Evolutionary conservation across 2,113 vertebrate species (phyloP).

Genomic region (Albula goreensis): DNA sequence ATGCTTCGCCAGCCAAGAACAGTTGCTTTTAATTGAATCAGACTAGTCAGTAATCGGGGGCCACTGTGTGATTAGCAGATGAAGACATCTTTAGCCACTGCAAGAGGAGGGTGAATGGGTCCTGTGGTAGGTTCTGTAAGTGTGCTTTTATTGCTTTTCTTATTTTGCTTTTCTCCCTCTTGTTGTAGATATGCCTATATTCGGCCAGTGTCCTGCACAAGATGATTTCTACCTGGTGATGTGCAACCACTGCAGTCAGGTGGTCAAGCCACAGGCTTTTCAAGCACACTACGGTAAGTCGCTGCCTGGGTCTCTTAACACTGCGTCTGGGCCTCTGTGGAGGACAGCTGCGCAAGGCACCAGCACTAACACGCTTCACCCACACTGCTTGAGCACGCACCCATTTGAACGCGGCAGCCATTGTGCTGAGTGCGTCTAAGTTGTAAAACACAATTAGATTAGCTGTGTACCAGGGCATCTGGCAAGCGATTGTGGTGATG

Average conservation of each 20-base stretch:
- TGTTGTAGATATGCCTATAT: conserved; percentile 94
- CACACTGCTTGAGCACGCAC: background rate
- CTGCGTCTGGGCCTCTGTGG: background rate
- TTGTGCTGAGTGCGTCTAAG: background rate
- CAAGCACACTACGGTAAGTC: conserved; percentile 98
- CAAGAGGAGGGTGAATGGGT: background rate
- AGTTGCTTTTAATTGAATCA: background rate
- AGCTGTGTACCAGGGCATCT: background rate
- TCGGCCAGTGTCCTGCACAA: conserved; percentile 96
- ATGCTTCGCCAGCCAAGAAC: too few species aligned
- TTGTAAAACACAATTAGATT: background rate
- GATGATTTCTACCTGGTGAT: conserved; percentile 99
- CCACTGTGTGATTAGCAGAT: too few species aligned
- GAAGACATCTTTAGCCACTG: background rate
- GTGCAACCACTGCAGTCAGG: conserved; percentile 97
- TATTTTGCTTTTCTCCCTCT: conserved; percentile 37
- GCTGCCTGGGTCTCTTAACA: conserved; percentile 17
- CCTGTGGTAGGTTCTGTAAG: background rate
- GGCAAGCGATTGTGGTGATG: background rate
- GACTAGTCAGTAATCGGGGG: background rate
- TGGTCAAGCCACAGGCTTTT: conserved; percentile 99
- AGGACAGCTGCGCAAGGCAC: background rate
- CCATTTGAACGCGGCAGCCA: background rate
- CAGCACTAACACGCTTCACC: background rate
- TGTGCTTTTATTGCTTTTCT: background rate